Percentiles rank a stretch among this genome's conserved stretches.
Evolutionary conservation across 2,888 invertebrate species (phyloP).

Genomic region (Lampropteryx suffumata): DNA sequence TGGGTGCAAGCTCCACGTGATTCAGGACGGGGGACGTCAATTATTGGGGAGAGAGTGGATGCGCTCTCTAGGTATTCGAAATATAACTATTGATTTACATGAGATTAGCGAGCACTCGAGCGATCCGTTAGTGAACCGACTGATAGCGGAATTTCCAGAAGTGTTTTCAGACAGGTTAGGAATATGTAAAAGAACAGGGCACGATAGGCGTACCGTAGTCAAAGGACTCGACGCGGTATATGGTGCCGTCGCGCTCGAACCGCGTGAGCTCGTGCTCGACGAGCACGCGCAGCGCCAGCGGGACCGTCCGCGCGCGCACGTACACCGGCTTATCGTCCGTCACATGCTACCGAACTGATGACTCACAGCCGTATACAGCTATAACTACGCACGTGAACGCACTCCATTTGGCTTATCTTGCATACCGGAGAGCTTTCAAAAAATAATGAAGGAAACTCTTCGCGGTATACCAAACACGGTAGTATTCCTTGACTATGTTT

Average conservation of each 20-base stretch:
- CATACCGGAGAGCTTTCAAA: too few species aligned
- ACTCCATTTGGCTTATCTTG: too few species aligned
- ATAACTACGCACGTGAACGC: too few species aligned
- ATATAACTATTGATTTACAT: too few species aligned
- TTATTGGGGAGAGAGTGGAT: slow-evolving; percentile 30
- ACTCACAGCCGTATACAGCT: slow-evolving; percentile 17
- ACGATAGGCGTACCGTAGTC: slow-evolving; percentile 34
- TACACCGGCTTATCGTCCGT: slow-evolving; percentile 24
- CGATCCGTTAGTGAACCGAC: slow-evolving; percentile 4
- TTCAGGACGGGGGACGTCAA: slow-evolving; percentile 21
- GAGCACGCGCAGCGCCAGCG: slow-evolving; percentile 25
- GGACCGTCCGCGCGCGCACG: slow-evolving; percentile 32
- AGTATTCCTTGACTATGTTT: slow-evolving; percentile 5
- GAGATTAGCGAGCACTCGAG: slow-evolving; percentile 1
- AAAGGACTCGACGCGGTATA: slow-evolving; percentile 31
- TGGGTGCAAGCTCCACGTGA: slow-evolving; percentile 22
- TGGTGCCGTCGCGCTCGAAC: slow-evolving; percentile 20
- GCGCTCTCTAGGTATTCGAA: slow-evolving; percentile 18
- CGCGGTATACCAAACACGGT: slow-evolving; percentile 15
- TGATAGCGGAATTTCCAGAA: slow-evolving; percentile 29
- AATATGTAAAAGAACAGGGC: slow-evolving; percentile 17
- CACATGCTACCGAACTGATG: slow-evolving; percentile 29
- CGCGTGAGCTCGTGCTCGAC: slow-evolving; percentile 27
- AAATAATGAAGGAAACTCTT: too few species aligned
- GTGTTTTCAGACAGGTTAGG: slow-evolving; percentile 26